These are phyloP conservation scores for Tympanoctomys barrerae DNA, from an alignment of 2,797 vertebrate species.

Conservation along the genomic window DNA sequence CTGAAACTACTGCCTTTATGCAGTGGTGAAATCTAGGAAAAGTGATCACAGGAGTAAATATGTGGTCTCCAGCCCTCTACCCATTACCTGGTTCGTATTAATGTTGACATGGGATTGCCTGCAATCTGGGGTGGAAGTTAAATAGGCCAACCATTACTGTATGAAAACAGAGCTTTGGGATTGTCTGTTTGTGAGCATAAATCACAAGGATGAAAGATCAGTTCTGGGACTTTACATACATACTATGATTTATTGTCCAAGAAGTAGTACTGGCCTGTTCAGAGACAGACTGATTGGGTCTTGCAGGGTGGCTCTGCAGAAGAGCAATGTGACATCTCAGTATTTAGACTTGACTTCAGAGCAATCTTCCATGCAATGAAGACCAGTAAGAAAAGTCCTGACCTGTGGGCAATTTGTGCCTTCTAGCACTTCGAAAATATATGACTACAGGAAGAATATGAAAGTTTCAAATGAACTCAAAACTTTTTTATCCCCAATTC, in stretches of 20 bases:
- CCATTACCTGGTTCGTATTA: background rate
- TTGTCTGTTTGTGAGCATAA: background rate
- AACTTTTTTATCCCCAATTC: background rate
- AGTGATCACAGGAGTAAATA: background rate
- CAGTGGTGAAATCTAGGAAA: background rate
- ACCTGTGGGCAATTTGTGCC: fast-evolving
- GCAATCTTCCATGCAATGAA: background rate
- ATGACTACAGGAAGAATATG: background rate
- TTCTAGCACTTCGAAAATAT: background rate
- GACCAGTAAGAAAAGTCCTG: background rate
- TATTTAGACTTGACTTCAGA: background rate
- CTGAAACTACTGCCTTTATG: background rate
- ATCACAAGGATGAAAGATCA: background rate
- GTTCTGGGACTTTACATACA: background rate
- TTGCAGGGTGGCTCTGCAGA: background rate
- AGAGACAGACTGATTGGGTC: background rate
- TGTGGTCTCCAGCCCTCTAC: background rate
- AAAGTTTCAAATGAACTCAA: background rate
- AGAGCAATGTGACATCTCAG: background rate
- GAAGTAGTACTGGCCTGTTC: background rate
- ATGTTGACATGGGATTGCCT: background rate
- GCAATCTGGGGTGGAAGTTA: background rate
- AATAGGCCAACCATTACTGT: background rate
- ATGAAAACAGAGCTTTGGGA: background rate
- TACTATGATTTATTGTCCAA: conserved; percentile 28